Conservation (phyloP, 2,113 vertebrate genomes). For the Myodes glareolus region DNA sequence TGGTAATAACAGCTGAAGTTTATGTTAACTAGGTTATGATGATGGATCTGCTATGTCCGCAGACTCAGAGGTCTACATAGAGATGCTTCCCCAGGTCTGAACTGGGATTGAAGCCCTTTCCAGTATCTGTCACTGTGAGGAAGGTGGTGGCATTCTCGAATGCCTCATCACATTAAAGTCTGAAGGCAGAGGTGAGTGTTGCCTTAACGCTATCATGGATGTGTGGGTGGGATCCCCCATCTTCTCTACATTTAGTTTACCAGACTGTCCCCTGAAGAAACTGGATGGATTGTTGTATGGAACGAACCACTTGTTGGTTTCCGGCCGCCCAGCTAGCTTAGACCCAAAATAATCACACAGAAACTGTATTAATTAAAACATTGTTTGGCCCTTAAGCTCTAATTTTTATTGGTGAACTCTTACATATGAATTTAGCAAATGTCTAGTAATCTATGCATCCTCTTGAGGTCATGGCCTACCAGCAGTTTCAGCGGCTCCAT, state of each 20-base stretch:
- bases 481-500: too few relatives aligned
- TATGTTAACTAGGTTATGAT: background rate
- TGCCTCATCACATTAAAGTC: background rate
- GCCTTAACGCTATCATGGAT: background rate
- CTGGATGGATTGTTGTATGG: too few relatives aligned
- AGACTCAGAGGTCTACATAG: too few relatives aligned
- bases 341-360: too few relatives aligned
- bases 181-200: background rate
- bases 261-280: background rate
- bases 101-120: background rate
- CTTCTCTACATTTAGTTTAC: background rate
- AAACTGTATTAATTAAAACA: too few relatives aligned
- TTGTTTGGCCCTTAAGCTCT: too few relatives aligned
- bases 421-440: too few relatives aligned
- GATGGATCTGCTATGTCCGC: too few relatives aligned
- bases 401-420: too few relatives aligned
- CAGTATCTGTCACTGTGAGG: background rate
- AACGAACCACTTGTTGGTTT: too few relatives aligned
- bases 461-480: too few relatives aligned
- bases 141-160: background rate
- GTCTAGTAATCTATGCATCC: too few relatives aligned
- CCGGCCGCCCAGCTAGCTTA: rapidly evolving
- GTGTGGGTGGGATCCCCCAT: background rate
- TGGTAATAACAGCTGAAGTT: background rate
- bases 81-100: background rate